These are phyloP conservation scores for Caenorhabditis virilis DNA, from an alignment of 2,888 invertebrate species.

Conservation along the genomic window DNA sequence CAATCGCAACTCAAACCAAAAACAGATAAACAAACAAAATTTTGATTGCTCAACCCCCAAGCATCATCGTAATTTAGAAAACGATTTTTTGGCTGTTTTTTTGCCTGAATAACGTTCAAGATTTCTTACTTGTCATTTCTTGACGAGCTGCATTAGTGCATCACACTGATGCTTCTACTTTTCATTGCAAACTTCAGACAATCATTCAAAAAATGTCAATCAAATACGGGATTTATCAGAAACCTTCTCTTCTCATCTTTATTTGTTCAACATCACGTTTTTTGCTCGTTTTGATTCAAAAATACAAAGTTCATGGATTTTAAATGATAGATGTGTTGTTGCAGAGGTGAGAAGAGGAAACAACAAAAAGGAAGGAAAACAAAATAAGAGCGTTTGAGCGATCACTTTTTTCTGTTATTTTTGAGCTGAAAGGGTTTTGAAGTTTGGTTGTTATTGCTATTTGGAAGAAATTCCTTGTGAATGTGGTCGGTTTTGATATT, in stretches of 20 bases:
- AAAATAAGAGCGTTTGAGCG: not conserved
- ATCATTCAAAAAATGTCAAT: too few relatives aligned
- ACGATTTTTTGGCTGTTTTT: not conserved
- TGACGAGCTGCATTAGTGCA: too few relatives aligned
- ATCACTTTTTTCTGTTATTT: not conserved
- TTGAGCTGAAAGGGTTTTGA: not conserved
- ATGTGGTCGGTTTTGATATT: too few relatives aligned
- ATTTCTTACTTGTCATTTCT: too few relatives aligned
- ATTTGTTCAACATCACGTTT: not conserved
- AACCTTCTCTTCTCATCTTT: not conserved
- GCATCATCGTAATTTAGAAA: not conserved
- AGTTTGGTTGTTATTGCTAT: too few relatives aligned
- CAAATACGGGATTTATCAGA: too few relatives aligned
- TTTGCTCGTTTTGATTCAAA: too few relatives aligned
- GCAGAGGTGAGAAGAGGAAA: conserved; percentile 17
- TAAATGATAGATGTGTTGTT: conserved; percentile 34
- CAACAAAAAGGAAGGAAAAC: conserved; percentile 11
- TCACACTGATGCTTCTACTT: too few relatives aligned
- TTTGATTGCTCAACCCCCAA: not conserved
- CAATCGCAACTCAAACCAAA: conserved; percentile 39
- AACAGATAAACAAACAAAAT: conserved; percentile 34
- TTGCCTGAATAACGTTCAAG: too few relatives aligned
- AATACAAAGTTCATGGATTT: too few relatives aligned
- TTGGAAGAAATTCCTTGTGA: too few relatives aligned
- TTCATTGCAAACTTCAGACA: too few relatives aligned